Conservation (phyloP, 2,888 invertebrate species). For the Diplazon laetatorius region DNA sequence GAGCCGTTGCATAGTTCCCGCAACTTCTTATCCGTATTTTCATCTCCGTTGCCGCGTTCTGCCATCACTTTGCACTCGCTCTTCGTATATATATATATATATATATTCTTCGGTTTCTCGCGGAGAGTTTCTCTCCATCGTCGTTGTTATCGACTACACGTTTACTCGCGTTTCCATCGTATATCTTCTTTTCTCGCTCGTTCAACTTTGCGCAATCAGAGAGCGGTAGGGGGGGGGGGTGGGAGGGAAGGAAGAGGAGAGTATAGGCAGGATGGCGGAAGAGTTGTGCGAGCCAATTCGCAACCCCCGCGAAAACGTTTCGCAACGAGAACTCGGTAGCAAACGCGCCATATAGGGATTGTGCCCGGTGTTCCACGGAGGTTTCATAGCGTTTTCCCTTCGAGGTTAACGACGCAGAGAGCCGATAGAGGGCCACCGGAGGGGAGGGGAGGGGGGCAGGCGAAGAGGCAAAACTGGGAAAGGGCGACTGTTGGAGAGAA, state of each 20-base stretch:
- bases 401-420: constrained; percentile 5
- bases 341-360: constrained; percentile 36
- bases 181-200: neutral
- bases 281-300: neutral
- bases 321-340: constrained; percentile 9
- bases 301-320: constrained; percentile 28
- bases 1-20: neutral
- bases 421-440: no score
- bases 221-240: no score
- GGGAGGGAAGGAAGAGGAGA: no score
- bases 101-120: constrained; percentile 24
- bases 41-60: constrained; percentile 1
- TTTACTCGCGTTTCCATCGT: no score
- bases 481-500: neutral
- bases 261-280: neutral
- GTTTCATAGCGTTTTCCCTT: constrained; percentile 27
- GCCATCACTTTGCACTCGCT: constrained; percentile 7
- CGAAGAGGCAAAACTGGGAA: neutral
- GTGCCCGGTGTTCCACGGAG: constrained; percentile 7
- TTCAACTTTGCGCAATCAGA: constrained; percentile 6
- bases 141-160: constrained; percentile 9
- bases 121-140: constrained; percentile 16
- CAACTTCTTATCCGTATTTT: constrained; percentile 8
- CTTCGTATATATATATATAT: no score
- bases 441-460: no score